Base-by-base conservation (phyloP, 2,888 invertebrate species). In the Idaea straminata region DNA sequence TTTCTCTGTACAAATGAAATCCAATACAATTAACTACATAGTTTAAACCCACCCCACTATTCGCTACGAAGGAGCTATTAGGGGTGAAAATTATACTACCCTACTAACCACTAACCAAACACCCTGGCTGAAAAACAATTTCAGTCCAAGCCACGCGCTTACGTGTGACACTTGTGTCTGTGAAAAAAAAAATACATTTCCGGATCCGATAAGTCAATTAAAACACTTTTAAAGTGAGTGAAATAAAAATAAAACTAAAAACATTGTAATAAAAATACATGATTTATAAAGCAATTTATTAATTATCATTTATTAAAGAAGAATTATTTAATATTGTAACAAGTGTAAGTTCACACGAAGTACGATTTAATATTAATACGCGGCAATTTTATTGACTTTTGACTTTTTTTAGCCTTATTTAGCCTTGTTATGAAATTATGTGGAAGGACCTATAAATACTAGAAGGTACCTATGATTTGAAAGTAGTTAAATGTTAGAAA, bases 131-230 rank as follows among this genome's bases (percentile, higher is more conserved):
- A 81, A 83, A 25, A 80, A 75, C 69, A 74, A 79, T 68, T 84
- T 86, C 85, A 91, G 91, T 91, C 75, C 67, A 75, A 77, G 80
- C 80, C 78, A 69, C 79, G 86, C 85, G 81, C 82, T 80, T 83
- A 82, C 65, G 68, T 69, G 68, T 72, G 77, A 72, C 78, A 81
- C 81, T 73, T 82, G 88, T 74, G 83, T 83, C 83, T 67, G 70
- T 74, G 70, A 68, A 66, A 62, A 68, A 47, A 25, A 15, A 57
- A 62, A 61, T 15, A 62, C 16, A 6, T 38, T 61, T 61, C 36
- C 36, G n/a, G 38, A 61, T 47, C 6, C 47, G 47, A 47, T 47
- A 38, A 35, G 15, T 15, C 16, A 35, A 36, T 61, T 35, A 4
- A 36, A 15, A 36, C n/a, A 35, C 35, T 36, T 35, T 61, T 61